Percentiles rank a stretch among this genome's conserved stretches.
Evolutionary conservation across 2,888 invertebrate species (phyloP).

Genomic region (Drosophila flavopinicola): DNA sequence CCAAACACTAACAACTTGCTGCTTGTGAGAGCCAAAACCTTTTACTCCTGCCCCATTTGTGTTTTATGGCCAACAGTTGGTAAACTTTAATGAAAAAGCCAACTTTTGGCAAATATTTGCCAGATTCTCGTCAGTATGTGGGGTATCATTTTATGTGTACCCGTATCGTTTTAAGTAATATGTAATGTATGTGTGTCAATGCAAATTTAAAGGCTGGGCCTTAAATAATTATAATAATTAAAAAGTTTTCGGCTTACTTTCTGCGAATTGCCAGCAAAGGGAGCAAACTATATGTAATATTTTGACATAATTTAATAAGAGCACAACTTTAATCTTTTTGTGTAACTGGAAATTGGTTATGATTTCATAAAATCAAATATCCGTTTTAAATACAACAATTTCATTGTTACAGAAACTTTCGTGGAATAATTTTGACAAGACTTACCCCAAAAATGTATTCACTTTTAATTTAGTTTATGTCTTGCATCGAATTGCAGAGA

Average conservation of each 20-base stretch:
- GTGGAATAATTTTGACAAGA: too few relatives aligned
- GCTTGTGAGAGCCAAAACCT: background rate
- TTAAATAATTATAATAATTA: slow-evolving; percentile 60
- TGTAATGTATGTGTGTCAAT: slow-evolving; percentile 28
- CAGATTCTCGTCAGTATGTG: slow-evolving; percentile 37
- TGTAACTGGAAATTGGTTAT: too few relatives aligned
- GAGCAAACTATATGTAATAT: slow-evolving; percentile 15
- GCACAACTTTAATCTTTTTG: background rate
- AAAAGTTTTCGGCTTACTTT: slow-evolving; percentile 49
- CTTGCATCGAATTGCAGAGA: too few relatives aligned
- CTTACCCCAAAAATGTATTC: too few relatives aligned
- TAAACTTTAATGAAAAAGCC: slow-evolving; percentile 45
- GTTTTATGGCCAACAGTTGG: slow-evolving; percentile 25
- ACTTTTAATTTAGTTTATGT: too few relatives aligned
- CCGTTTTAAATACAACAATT: too few relatives aligned
- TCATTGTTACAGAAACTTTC: too few relatives aligned
- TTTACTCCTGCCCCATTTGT: slow-evolving; percentile 8
- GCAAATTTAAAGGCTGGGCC: slow-evolving; percentile 31
- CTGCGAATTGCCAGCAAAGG: slow-evolving; percentile 34
- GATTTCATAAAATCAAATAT: too few relatives aligned
- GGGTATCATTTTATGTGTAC: slow-evolving; percentile 48
- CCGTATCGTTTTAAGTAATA: slow-evolving; percentile 23
- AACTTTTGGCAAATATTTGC: slow-evolving; percentile 67
- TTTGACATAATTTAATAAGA: slow-evolving; percentile 3
- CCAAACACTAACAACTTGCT: background rate